Evolutionary conservation across 2,888 invertebrate genomes (phyloP), one percentile per base, ranked within the genome.

Genomic region (Zaprionus obscuricornis): DNA sequence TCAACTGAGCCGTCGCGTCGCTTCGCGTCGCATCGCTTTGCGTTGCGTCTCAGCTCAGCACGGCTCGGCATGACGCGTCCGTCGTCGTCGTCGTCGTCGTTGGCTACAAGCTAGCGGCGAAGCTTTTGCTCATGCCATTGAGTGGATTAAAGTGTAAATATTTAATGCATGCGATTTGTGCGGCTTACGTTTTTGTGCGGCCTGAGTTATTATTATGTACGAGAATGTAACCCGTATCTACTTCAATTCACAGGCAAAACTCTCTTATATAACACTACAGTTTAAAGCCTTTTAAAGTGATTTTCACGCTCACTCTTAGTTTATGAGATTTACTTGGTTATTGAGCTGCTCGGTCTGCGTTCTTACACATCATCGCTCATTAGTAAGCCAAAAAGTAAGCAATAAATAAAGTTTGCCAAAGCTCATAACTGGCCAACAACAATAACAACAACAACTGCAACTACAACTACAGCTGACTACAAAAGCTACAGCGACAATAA

Each of bases 91-190:
- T 22, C 7, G 22, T 22, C 51, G 47, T 45, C 40, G 68, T 68
- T 68, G 73, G 33, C 60, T 45, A n/a, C 31, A n/a, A 8, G 13
- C 6, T 13, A 14, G 31, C 65, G 14, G 31, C 47, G 36, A 42
- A 57, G 72, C 67, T 79, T 62, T 57, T 47, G 57, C 78, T 70
- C 52, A 58, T 68, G 76, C 76, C 85, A 84, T 85, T 81, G 84
- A 85, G 86, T 81, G 84, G 81, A 81, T 81, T 81, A 81, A 81
- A 81, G 70, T 84, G 70, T 81, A 76, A 81, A 81, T 81, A 81
- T 81, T 81, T 81, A 81, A 81, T 81, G 70, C 76, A 64, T 60
- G 73, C 73, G 78, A 78, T 78, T 83, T 83, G 74, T 71, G 72
- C 68, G 68, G 72, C 72, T 66, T 65, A 51, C 65, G 43, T 65